Evolutionary conservation across 2,888 invertebrate species (phyloP).

Genomic region (Acanthoscelides obtectus): DNA sequence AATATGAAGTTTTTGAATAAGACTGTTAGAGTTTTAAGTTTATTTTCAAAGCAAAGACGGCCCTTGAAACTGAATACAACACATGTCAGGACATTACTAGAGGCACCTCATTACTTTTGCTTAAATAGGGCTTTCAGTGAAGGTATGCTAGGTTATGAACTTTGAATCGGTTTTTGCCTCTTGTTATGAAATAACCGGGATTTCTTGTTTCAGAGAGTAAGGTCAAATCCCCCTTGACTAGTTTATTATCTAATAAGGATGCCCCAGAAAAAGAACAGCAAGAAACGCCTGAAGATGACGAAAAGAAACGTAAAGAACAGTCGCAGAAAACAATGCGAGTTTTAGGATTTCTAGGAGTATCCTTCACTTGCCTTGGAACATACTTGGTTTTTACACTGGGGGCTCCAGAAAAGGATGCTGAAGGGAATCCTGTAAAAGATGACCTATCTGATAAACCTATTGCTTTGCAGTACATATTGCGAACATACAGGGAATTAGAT

Average conservation of each 20-base stretch:
- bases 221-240: background rate
- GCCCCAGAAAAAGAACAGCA: background rate
- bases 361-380: slow-evolving; percentile 55
- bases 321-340: slow-evolving; percentile 44
- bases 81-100: background rate
- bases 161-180: background rate
- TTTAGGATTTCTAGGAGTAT: slow-evolving; percentile 54
- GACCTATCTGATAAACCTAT: slow-evolving; percentile 67
- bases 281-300: slow-evolving; percentile 28
- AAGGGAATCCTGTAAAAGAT: slow-evolving; percentile 69
- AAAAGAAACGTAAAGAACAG: slow-evolving; percentile 33
- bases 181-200: background rate
- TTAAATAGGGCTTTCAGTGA: background rate
- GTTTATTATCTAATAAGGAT: background rate
- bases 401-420: slow-evolving; percentile 65
- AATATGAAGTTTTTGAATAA: background rate
- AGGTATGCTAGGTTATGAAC: background rate
- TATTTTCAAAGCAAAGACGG: background rate
- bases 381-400: slow-evolving; percentile 68
- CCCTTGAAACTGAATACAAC: background rate
- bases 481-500: slow-evolving; percentile 51
- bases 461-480: slow-evolving; percentile 64
- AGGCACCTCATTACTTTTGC: background rate
- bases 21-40: background rate
- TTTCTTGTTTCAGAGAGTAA: background rate